Conservation (phyloP, 2,113 vertebrate species). For the Galemys pyrenaicus region DNA sequence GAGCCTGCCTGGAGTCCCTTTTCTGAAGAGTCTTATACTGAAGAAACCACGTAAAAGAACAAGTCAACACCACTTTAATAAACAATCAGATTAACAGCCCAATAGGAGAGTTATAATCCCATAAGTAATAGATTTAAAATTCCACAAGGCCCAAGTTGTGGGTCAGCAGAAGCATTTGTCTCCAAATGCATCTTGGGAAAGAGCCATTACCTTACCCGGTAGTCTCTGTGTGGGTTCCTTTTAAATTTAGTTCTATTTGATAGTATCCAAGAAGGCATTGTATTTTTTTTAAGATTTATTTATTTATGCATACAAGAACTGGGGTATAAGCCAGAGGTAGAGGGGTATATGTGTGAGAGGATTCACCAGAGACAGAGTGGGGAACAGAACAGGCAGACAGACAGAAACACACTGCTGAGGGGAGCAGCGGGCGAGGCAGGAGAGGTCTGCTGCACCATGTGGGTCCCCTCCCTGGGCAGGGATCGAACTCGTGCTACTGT, state of each 20-base stretch:
- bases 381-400: too few relatives aligned
- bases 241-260: constrained; percentile 16
- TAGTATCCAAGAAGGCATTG: not conserved
- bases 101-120: not conserved
- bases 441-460: too few relatives aligned
- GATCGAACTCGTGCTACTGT: too few relatives aligned
- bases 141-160: not conserved
- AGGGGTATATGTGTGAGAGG: too few relatives aligned
- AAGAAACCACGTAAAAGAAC: not conserved
- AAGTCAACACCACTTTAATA: constrained; percentile 22
- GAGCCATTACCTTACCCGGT: constrained; percentile 8
- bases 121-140: constrained; percentile 56
- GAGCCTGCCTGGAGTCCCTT: not conserved
- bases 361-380: too few relatives aligned
- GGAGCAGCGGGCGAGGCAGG: too few relatives aligned
- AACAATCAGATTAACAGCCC: constrained; percentile 25
- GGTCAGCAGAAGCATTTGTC: constrained; percentile 25
- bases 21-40: not conserved
- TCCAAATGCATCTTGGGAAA: constrained; percentile 23
- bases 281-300: too few relatives aligned
- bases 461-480: too few relatives aligned
- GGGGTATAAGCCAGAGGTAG: too few relatives aligned
- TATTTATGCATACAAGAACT: too few relatives aligned
- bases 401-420: too few relatives aligned
- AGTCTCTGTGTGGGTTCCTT: not conserved